Evolutionary conservation across 2,113 vertebrate species (phyloP), one percentile per base, ranked within the genome.

Genomic region (Gobiocypris rarus): DNA sequence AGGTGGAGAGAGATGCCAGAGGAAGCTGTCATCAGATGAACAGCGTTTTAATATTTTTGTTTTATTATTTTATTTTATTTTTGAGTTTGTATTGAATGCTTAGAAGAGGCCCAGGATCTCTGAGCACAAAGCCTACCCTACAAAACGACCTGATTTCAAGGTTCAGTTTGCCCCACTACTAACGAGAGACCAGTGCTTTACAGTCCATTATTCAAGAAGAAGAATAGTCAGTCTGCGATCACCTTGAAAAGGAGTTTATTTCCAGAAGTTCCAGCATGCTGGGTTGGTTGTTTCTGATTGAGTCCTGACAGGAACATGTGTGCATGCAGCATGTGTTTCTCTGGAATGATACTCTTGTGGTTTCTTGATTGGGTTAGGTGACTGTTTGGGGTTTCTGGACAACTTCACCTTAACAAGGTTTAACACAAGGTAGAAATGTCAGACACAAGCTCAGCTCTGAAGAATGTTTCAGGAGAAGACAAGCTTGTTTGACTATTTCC

Each of bases 41-140:
- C 78, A 63, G 58, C 41, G 4, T 34, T 50, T 48, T 52, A 75
- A 48, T 24, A 26, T 10, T 61, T 76, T 58, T 34, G 9, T 56
- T 58, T 9, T 41, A 19, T 75, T 31, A 28, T 75, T 54, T 76
- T 41, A 58, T 77, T 59, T 78, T 61, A 59, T 80, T 80, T 31
- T 65, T 34, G 13, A 78, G 75, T 75, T 91, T 61, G 45, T 86
- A 90, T 87, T 90, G 90, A 93, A 91, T 93, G 91, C 92, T 89
- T 89, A 91, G 78, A 80, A 67, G 82, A 91, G 63, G 91, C 93
- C 92, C 93, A 92, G 91, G 92, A 91, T 91, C 91, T 93, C 91
- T 61, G 65, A 87, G 83, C 82, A 45, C 90, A 87, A 86, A 87
- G 86, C 85, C 85, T 89, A 89, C 75, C 89, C 65, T 85, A 74